Percentiles rank a stretch among this genome's conserved stretches.
Evolutionary conservation across 1,140 invertebrate genomes (phyloP).

Genomic region (Diprion similis): DNA sequence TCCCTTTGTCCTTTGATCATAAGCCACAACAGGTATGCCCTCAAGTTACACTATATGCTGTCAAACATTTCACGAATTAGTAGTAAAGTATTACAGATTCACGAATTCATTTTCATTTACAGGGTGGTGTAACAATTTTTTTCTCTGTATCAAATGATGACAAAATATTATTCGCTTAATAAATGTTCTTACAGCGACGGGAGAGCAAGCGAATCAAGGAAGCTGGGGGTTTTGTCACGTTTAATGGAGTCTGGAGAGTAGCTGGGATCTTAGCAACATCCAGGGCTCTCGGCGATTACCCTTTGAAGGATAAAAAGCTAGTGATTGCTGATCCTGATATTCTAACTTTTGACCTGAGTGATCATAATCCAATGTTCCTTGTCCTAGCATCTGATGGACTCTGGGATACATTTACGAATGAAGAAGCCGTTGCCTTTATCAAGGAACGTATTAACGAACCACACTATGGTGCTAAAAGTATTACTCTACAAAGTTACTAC

Average conservation of each 20-base stretch:
- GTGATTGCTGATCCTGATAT: constrained; percentile 96
- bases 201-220: constrained; percentile 89
- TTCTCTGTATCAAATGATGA: no score
- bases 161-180: neutral
- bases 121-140: no score
- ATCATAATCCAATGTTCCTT: constrained; percentile 87
- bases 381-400: constrained; percentile 94
- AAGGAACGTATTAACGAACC: constrained; percentile 83
- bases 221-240: constrained; percentile 92
- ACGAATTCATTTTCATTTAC: no score
- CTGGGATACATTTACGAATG: constrained; percentile 95
- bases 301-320: constrained; percentile 91
- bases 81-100: no score
- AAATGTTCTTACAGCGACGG: constrained; percentile 68
- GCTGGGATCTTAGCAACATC: constrained; percentile 96
- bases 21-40: constrained; percentile 88
- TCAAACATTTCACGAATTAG: no score
- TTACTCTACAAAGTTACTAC: constrained; percentile 89
- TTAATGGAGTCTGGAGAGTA: constrained; percentile 96
- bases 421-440: constrained; percentile 90
- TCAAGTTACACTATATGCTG: constrained; percentile 22
- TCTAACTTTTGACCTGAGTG: constrained; percentile 86
- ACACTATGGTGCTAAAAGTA: constrained; percentile 87
- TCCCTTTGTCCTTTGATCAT: constrained; percentile 94
- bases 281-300: constrained; percentile 92